Conservation (phyloP, 2,113 vertebrate genomes). For the Siniperca knerii region DNA sequence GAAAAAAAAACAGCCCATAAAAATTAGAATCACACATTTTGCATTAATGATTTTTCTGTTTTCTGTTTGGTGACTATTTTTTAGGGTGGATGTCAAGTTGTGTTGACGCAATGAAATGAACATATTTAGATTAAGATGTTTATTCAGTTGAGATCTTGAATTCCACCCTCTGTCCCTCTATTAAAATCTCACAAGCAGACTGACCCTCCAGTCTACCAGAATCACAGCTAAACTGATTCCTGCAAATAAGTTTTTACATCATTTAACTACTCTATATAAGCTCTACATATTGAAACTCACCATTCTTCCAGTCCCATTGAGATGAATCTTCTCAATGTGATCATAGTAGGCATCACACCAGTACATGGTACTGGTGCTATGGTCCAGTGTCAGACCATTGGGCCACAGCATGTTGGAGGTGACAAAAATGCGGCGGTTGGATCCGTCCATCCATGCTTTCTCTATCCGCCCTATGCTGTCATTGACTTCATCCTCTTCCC, state of each 20-base stretch:
- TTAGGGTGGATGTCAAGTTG: not conserved
- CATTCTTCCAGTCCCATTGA: conserved; percentile 96
- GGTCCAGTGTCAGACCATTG: conserved; percentile 96
- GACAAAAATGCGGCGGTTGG: conserved; percentile 93
- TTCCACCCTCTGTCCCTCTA: not conserved
- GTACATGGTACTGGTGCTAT: conserved; percentile 89
- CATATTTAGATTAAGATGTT: not conserved
- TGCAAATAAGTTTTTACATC: not conserved
- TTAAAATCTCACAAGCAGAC: conserved; percentile 3
- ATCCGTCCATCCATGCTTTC: conserved; percentile 98
- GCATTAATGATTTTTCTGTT: not conserved
- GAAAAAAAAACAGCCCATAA: too few species aligned
- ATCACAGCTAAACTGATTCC: not conserved
- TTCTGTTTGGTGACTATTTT: not conserved
- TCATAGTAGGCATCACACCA: conserved; percentile 99
- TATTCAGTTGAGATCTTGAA: not conserved
- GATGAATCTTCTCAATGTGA: conserved; percentile 96
- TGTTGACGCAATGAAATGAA: not conserved
- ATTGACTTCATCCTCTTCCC: conserved; percentile 98
- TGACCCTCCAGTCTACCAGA: not conserved
- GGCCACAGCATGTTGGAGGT: conserved; percentile 99
- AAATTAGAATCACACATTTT: too few species aligned
- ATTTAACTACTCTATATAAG: not conserved
- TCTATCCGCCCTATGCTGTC: conserved; percentile 98
- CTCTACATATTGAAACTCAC: conserved; percentile 79